Conservation (phyloP, 2,797 vertebrate species). For the Etheostoma nigrum region DNA sequence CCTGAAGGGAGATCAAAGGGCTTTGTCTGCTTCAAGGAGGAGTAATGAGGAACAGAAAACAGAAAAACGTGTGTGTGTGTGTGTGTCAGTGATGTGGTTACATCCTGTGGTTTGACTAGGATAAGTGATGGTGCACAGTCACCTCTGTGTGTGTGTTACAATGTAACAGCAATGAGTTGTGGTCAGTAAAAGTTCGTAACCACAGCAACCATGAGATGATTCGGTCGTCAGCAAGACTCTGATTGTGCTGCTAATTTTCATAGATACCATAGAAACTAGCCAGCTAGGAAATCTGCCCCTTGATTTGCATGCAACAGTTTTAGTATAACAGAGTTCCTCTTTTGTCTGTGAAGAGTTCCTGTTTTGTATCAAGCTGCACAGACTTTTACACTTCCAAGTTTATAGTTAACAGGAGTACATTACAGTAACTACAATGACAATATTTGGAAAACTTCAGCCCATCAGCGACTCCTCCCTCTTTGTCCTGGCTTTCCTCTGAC, state of each 20-base stretch:
- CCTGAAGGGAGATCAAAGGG: constrained; percentile 58
- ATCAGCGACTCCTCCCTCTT: constrained; percentile 45
- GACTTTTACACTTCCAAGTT: constrained; percentile 10
- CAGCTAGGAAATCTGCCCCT: constrained; percentile 32
- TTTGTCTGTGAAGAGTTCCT: constrained; percentile 55
- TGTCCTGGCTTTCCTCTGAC: constrained; percentile 70
- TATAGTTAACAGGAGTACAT: not conserved
- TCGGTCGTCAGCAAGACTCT: constrained; percentile 27
- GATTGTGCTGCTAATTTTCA: constrained; percentile 67
- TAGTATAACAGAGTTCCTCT: constrained; percentile 65
- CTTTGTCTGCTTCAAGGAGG: constrained; percentile 26
- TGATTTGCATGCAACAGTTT: constrained; percentile 74
- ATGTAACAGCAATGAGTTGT: constrained; percentile 5
- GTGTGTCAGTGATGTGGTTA: constrained; percentile 3
- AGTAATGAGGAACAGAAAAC: constrained; percentile 10
- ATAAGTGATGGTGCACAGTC: not conserved
- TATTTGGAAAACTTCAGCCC: constrained; percentile 32
- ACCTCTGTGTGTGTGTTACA: not conserved
- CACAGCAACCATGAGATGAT: constrained; percentile 21
- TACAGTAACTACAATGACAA: constrained; percentile 1
- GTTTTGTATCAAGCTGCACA: constrained; percentile 41
- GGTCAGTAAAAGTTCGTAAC: constrained; percentile 23
- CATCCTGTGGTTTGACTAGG: constrained; percentile 23
- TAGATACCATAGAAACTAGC: constrained; percentile 63
- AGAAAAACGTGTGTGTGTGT: not conserved